These are phyloP conservation scores for Huso huso DNA, from an alignment of 2,797 vertebrate genomes.

Conservation along the genomic window DNA sequence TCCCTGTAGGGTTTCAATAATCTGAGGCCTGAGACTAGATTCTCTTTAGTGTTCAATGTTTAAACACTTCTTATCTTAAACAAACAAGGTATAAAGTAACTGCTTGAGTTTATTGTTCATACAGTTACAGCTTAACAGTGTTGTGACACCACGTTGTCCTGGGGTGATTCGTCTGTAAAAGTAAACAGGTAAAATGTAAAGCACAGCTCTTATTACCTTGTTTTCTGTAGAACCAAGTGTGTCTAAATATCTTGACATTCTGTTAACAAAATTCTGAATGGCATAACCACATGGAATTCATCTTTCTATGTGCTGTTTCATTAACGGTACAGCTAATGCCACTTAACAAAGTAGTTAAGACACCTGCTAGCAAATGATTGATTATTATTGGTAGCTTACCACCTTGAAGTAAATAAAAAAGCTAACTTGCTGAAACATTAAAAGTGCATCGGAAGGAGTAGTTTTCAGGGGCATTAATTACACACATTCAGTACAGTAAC, in stretches of 20 bases:
- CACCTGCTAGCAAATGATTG: too few species aligned
- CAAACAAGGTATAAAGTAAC: slow-evolving; percentile 41
- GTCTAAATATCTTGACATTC: neutral
- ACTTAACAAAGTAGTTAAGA: too few species aligned
- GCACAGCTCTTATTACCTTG: slow-evolving; percentile 8
- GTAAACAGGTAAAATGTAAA: slow-evolving; percentile 49
- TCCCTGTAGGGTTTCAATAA: slow-evolving; percentile 30
- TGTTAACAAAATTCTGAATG: neutral
- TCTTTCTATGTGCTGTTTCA: too few species aligned
- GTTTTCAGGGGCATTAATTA: too few species aligned
- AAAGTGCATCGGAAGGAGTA: too few species aligned
- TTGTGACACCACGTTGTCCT: neutral
- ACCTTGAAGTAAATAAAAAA: too few species aligned
- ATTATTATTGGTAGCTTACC: too few species aligned
- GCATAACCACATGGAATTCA: too few species aligned
- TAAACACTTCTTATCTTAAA: slow-evolving; percentile 47
- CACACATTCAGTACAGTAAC: too few species aligned
- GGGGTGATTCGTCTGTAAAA: slow-evolving; percentile 32
- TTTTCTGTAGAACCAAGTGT: neutral
- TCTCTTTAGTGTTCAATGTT: slow-evolving; percentile 32
- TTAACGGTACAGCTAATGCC: too few species aligned
- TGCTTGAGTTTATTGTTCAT: neutral
- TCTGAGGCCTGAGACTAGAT: slow-evolving; percentile 29
- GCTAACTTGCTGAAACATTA: too few species aligned
- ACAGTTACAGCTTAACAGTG: neutral